Conservation (phyloP, 2,113 vertebrate genomes). For the Peromyscus californicus region DNA sequence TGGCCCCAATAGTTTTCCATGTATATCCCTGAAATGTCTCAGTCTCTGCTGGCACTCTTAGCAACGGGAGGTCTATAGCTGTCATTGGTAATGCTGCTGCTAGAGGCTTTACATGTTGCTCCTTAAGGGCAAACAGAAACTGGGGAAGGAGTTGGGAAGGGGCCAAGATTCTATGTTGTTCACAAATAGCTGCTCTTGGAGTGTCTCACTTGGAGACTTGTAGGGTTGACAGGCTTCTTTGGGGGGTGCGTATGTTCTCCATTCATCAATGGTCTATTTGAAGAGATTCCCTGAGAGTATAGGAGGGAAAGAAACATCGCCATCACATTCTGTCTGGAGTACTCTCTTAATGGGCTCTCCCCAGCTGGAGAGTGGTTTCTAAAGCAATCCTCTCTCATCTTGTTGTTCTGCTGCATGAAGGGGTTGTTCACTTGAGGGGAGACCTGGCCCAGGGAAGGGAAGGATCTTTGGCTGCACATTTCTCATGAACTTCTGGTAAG, state of each 20-base stretch:
- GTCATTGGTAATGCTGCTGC: not conserved
- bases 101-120: not conserved
- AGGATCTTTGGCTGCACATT: not conserved
- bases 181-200: not conserved
- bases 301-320: not conserved
- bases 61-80: not conserved
- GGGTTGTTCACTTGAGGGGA: not conserved
- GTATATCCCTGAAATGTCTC: not conserved
- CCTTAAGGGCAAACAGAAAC: not conserved
- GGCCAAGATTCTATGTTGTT: not conserved
- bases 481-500: slow-evolving; percentile 4
- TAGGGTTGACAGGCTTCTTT: not conserved
- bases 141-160: not conserved
- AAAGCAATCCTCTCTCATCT: not conserved
- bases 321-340: not conserved
- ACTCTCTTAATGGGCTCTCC: not conserved
- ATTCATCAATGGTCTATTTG: not conserved
- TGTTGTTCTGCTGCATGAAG: not conserved
- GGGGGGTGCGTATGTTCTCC: not conserved
- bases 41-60: not conserved
- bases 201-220: not conserved
- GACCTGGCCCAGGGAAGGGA: not conserved
- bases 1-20: not conserved
- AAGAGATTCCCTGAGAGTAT: not conserved
- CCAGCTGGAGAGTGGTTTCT: not conserved